Evolutionary conservation across 2,888 invertebrate genomes (phyloP).

Genomic region (Watsonalla cultraria): DNA sequence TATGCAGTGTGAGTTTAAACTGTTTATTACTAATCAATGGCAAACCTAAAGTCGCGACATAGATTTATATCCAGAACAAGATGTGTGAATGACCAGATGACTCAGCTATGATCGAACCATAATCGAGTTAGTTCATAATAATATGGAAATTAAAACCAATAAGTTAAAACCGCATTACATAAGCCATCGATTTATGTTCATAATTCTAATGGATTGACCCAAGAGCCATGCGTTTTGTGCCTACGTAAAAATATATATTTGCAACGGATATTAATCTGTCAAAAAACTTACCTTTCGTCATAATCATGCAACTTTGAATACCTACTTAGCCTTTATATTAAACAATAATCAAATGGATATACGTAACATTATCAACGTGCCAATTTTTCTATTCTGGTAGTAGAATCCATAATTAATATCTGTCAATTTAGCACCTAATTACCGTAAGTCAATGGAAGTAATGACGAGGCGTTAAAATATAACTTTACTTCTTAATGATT

Average conservation of each 20-base stretch:
- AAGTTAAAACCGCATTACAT: neutral
- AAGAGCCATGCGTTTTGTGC: neutral
- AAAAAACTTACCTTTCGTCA: neutral
- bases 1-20: too few relatives aligned
- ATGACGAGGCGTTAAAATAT: too few relatives aligned
- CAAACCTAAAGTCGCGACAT: too few relatives aligned
- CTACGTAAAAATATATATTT: neutral
- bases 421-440: too few relatives aligned
- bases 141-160: neutral
- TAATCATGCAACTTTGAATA: neutral
- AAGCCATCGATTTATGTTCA: neutral
- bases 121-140: neutral
- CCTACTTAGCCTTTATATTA: neutral
- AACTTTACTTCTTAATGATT: neutral
- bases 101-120: neutral
- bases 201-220: neutral
- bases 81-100: too few relatives aligned
- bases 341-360: neutral
- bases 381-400: too few relatives aligned
- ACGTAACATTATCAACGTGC: too few relatives aligned
- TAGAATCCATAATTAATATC: too few relatives aligned
- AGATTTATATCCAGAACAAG: too few relatives aligned
- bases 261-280: conserved; percentile 1
- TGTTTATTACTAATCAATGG: too few relatives aligned
- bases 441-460: too few relatives aligned